Evolutionary conservation across 1,140 invertebrate genomes (phyloP).

Genomic region (Drosophila rufa): DNA sequence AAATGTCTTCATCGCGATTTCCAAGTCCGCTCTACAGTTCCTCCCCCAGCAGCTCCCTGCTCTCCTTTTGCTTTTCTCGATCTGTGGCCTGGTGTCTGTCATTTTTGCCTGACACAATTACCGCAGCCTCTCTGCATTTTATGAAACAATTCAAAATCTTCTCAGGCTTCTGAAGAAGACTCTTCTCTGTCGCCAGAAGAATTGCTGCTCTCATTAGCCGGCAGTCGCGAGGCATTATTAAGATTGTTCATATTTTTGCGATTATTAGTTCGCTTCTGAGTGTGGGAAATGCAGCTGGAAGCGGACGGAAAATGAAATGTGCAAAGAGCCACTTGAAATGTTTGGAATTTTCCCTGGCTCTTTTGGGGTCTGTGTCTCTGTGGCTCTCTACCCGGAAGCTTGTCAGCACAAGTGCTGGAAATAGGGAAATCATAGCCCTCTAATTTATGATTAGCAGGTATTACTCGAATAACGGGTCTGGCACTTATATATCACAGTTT

Average conservation of each 20-base stretch:
- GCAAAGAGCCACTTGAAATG: constrained; percentile 18
- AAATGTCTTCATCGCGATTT: constrained; percentile 60
- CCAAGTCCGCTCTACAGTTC: not conserved
- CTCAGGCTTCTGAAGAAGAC: constrained; percentile 69
- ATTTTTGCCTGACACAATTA: constrained; percentile 78
- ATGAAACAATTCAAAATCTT: constrained; percentile 83
- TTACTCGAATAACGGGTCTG: constrained; percentile 20
- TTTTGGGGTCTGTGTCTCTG: constrained; percentile 29
- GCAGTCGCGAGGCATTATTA: constrained; percentile 58
- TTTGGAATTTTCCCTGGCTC: constrained; percentile 27
- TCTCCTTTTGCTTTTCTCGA: constrained; percentile 13
- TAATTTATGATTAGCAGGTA: constrained; percentile 45
- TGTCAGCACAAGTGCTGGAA: constrained; percentile 3
- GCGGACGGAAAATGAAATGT: constrained; percentile 28
- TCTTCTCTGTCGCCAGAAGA: constrained; percentile 12
- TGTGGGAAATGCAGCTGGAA: constrained; percentile 62
- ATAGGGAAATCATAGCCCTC: constrained; percentile 19
- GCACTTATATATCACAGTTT: constrained; percentile 30
- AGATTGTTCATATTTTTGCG: constrained; percentile 69
- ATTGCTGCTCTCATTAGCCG: constrained; percentile 67
- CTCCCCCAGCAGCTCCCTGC: not conserved
- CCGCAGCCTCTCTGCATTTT: constrained; percentile 77
- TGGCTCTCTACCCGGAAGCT: constrained; percentile 28
- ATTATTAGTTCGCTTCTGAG: constrained; percentile 72
- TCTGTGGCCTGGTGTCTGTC: constrained; percentile 46